These are phyloP conservation scores for Neogobius melanostomus DNA, from an alignment of 2,113 vertebrate species.

Conservation along the genomic window DNA sequence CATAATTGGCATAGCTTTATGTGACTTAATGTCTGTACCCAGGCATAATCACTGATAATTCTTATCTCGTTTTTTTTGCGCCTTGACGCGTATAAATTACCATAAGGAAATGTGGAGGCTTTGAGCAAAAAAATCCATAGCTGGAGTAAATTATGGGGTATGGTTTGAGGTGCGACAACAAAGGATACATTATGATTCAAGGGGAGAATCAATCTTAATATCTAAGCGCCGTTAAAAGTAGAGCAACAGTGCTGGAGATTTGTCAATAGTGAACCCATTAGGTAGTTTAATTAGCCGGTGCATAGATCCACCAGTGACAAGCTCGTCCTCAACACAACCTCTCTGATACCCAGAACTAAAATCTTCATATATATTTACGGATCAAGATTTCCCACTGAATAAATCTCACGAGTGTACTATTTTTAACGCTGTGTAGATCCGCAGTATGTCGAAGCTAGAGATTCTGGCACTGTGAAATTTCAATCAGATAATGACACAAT, in stretches of 20 bases:
- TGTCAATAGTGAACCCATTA: constrained; percentile 38
- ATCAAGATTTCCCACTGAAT: constrained; percentile 20
- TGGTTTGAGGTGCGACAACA: constrained; percentile 22
- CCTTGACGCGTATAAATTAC: constrained; percentile 39
- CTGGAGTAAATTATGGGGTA: constrained; percentile 23
- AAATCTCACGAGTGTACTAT: constrained; percentile 21
- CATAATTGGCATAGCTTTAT: constrained; percentile 55
- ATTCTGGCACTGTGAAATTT: constrained; percentile 28
- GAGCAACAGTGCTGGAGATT: constrained; percentile 14
- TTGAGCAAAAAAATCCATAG: constrained; percentile 39
- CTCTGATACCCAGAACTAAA: constrained; percentile 29
- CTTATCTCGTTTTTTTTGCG: constrained; percentile 50
- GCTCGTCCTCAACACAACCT: constrained; percentile 24
- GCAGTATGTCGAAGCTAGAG: constrained; percentile 7
- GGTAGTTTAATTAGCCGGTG: constrained; percentile 40
- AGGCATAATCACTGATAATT: constrained; percentile 50
- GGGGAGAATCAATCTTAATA: constrained; percentile 42
- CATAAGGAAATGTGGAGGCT: constrained; percentile 25
- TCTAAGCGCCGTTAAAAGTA: constrained; percentile 18
- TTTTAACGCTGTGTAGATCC: constrained; percentile 18
- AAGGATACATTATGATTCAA: constrained; percentile 22
- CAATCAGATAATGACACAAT: constrained; percentile 27
- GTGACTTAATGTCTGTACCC: constrained; percentile 31
- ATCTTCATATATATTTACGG: constrained; percentile 15
- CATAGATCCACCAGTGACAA: constrained; percentile 31